Base-by-base conservation (phyloP, 2,113 vertebrate species). In the Cottus gobio region DNA sequence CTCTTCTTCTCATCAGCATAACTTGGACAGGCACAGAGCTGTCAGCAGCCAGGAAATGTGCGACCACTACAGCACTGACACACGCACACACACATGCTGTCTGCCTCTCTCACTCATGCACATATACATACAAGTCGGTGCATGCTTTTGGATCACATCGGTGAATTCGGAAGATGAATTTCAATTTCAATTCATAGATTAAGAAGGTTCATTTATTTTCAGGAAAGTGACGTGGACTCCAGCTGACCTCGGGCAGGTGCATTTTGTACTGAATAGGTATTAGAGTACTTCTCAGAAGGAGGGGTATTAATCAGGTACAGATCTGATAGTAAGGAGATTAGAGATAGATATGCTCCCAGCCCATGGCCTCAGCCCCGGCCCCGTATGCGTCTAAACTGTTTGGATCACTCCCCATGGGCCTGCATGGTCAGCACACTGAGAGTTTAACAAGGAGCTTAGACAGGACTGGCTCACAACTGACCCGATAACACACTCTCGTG, bases 301-400 rank as follows among this genome's bases (percentile, higher is more conserved):
- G 75, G 67, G 87, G 84, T 89, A 90, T 90, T 93, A 93, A 94
- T 93, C 91, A 92, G 91, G 89, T 92, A 87, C 89, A 93, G 90
- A 92, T 94, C 93, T 93, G 91, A 90, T 90, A 80, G 88, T 95
- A 95, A 94, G 91, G 87, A 94, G 94, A 95, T 94, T 94, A 94
- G 85, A 71, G 86, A 83, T 89, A 83, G 91, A 91, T 91, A 89
- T 74, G 74, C 87, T 89, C 70, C 75, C 88, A 86, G 85, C 71
- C 75, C 71, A 64, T 76, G 87, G 88, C 87, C 82, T 85, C 90
- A 80, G 82, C 88, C 75, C 42, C 56, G 42, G 78, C 84, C 85
- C 86, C 77, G 78, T 88, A 77, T 62, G 46, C 61, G 9, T 87
- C 84, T 90, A 88, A 92, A 93, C 85, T 73, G 85, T 88, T 90